Evolutionary conservation across 2,113 vertebrate species (phyloP), one percentile per base, ranked within the genome.

Genomic region (Dermatemys mawii): DNA sequence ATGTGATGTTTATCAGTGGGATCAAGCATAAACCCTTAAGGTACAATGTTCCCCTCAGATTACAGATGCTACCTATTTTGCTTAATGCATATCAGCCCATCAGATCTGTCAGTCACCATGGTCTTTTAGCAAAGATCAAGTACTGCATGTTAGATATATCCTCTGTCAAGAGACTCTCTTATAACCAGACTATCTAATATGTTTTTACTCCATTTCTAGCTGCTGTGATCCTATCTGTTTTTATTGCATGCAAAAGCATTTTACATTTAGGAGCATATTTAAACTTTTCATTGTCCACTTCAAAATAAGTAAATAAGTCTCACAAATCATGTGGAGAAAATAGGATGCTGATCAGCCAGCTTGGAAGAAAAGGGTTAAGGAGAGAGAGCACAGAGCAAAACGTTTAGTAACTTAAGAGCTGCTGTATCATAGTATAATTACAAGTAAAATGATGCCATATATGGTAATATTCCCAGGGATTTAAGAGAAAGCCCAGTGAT

Each of bases 391-490:
- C 53, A 92, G 88, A 87, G 60, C 21, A 76, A 89, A 79, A 87
- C 41, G 48, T 91, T 92, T 90, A 96, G 91, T 90, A 93, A 78
- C 50, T 86, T 73, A 78, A 95, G 84, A 84, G 92, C 83, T 91
- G 55, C 67, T 93, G 96, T 80, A 44, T 48, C 53, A 81, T 53
- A 84, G 81, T 81, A 80, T 91, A 92, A 82, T 92, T 95, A 90
- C 86, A 88, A 97, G 89, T 83, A 84, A 93, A 90, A 94, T 84
- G 83, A 97, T 86, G 82, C 96, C 95, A 41, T 94, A 91, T 93
- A 91, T 95, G 94, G 97, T 82, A 93, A 94, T 35, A 92, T 82
- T 94, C 53, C n/a, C 63, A 83, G 82, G 26, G 88, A 95, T 86
- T 89, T 79, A 67, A 51, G 32, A 51, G 76, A 92, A 83, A 96